Evolutionary conservation across 2,797 vertebrate species (phyloP).

Genomic region (Peromyscus aztecus): DNA sequence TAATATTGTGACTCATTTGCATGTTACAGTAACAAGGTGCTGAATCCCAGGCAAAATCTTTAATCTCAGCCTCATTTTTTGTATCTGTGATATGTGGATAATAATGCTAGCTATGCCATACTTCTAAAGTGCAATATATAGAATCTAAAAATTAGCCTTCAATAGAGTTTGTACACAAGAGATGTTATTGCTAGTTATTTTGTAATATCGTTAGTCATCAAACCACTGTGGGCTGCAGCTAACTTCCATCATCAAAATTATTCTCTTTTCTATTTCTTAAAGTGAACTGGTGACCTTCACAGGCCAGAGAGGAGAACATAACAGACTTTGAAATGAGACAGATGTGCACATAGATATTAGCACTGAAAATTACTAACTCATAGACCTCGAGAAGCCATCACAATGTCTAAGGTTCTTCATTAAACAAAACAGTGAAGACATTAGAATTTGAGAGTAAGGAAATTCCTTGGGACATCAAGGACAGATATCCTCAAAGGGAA

Average conservation of each 20-base stretch:
- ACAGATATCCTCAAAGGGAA: not conserved
- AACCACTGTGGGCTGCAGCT: not conserved
- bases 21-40: not conserved
- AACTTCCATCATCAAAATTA: slow-evolving; percentile 2
- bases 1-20: not conserved
- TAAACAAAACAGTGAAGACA: not conserved
- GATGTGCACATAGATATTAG: not conserved
- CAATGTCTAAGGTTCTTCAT: not conserved
- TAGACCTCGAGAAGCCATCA: not conserved
- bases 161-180: not conserved
- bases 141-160: not conserved
- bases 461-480: not conserved
- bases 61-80: not conserved
- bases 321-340: not conserved
- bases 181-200: not conserved
- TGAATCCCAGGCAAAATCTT: not conserved
- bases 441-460: not conserved
- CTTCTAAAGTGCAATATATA: not conserved
- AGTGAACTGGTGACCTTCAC: not conserved
- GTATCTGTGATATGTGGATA: not conserved
- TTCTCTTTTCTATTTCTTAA: not conserved
- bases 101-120: not conserved
- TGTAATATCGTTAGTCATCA: not conserved
- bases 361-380: not conserved
- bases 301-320: not conserved